These are phyloP conservation scores for Peromyscus melanophrys DNA, from an alignment of 2,797 vertebrate species.

Conservation along the genomic window DNA sequence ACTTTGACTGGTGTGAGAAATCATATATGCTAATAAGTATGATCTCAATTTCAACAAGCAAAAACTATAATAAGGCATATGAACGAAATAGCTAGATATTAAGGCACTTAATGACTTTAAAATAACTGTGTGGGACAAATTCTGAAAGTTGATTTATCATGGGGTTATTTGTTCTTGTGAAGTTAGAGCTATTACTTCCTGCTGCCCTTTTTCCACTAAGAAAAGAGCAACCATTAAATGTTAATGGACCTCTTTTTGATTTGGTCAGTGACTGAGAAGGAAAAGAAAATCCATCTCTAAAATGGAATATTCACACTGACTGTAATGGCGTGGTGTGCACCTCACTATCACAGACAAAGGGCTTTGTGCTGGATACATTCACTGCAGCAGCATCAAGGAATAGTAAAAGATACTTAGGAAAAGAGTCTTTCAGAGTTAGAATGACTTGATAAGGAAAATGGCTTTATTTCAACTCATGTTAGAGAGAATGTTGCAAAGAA, in stretches of 20 bases:
- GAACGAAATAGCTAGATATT: not conserved
- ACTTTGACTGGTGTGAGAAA: not conserved
- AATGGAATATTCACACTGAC: not conserved
- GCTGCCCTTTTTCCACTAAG: conserved; percentile 33
- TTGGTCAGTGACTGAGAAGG: conserved; percentile 7
- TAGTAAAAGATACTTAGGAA: not conserved
- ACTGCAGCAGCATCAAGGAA: not conserved
- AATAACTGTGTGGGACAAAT: not conserved
- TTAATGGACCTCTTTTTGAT: conserved; percentile 36
- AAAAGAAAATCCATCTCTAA: not conserved
- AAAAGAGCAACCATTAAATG: conserved; percentile 63
- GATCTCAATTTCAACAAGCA: not conserved
- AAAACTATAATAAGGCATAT: not conserved
- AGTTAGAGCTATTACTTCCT: not conserved
- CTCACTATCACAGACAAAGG: not conserved
- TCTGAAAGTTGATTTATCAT: conserved; percentile 34
- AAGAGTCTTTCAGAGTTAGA: not conserved
- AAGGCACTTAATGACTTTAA: not conserved
- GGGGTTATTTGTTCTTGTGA: not conserved
- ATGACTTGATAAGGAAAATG: not conserved
- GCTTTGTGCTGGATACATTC: not conserved
- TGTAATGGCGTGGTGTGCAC: not conserved
- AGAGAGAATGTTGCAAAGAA: not conserved
- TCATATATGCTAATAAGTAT: not conserved
- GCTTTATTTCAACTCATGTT: not conserved